These are phyloP conservation scores for Clarias pachynema DNA, from an alignment of 2,797 vertebrate species.

Conservation along the genomic window DNA sequence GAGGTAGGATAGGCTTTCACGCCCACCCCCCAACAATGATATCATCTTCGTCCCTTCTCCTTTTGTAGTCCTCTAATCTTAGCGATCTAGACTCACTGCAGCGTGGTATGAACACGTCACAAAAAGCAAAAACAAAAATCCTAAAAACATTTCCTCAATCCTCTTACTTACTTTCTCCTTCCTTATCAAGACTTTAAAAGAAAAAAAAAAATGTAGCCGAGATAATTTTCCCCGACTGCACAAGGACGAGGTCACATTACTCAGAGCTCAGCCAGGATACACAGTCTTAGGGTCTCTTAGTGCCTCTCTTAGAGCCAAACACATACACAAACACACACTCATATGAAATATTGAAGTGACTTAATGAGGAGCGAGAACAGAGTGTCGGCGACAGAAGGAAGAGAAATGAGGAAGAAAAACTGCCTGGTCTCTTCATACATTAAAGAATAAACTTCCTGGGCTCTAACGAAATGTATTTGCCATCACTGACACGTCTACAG, in stretches of 20 bases:
- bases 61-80: not conserved
- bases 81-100: not conserved
- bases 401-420: constrained; percentile 23
- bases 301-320: not conserved
- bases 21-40: too few species aligned
- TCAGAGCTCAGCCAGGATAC: not conserved
- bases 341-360: not conserved
- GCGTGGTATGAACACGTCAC: not conserved
- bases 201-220: not conserved
- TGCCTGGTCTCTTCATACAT: not conserved
- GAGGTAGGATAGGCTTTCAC: not conserved
- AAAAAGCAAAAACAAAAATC: not conserved
- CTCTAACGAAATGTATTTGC: constrained; percentile 4
- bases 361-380: not conserved
- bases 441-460: constrained; percentile 11
- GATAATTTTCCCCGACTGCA: not conserved
- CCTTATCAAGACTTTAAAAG: not conserved
- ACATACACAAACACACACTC: not conserved
- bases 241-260: constrained; percentile 10
- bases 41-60: too few species aligned
- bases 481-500: constrained; percentile 40
- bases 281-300: not conserved
- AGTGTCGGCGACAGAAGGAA: not conserved
- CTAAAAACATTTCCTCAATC: not conserved
- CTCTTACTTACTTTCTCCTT: not conserved